Percentiles rank a stretch among this genome's conserved stretches.
phyloP scores from a whole-genome alignment of 2,888 invertebrate species.

The Terebella lapidaria region DNA sequence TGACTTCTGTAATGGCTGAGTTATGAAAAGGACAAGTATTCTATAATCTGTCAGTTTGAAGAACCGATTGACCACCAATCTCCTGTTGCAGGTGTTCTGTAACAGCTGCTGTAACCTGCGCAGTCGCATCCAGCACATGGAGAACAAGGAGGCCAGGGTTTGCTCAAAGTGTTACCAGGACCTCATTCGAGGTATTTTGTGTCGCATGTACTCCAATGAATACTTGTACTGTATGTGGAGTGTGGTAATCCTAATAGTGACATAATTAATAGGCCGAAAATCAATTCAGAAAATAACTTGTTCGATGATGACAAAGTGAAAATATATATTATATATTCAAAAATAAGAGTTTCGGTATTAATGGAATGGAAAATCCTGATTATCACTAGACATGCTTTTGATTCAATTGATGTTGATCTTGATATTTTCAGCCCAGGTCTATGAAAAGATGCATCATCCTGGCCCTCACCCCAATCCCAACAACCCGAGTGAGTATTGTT shows the following conservation, averaged over 20 bases:
- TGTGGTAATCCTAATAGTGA: too few species aligned
- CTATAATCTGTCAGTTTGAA: too few species aligned
- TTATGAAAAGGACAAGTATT: too few species aligned
- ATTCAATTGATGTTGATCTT: too few species aligned
- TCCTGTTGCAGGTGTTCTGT: constrained; percentile 64
- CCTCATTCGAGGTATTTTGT: constrained; percentile 41
- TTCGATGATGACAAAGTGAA: neutral
- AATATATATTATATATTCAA: neutral
- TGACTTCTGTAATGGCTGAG: too few species aligned
- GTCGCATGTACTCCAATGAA: too few species aligned
- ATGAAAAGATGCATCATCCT: constrained; percentile 15
- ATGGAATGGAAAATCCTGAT: too few species aligned
- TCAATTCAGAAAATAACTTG: too few species aligned
- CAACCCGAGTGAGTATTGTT: constrained; percentile 83
- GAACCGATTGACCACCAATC: neutral
- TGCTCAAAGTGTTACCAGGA: constrained; percentile 64
- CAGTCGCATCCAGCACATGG: constrained; percentile 68
- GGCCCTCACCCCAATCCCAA: constrained; percentile 66
- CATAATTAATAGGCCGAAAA: too few species aligned
- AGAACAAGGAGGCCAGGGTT: constrained; percentile 71
- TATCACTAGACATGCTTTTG: too few species aligned
- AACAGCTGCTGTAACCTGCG: constrained; percentile 72
- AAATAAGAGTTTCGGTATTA: neutral
- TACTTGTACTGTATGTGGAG: too few species aligned
- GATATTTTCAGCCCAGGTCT: constrained; percentile 19